Percentiles rank a stretch among this genome's conserved stretches.
phyloP scores from a whole-genome alignment of 2,113 vertebrate species.

The Gymnocephalus cernua region DNA sequence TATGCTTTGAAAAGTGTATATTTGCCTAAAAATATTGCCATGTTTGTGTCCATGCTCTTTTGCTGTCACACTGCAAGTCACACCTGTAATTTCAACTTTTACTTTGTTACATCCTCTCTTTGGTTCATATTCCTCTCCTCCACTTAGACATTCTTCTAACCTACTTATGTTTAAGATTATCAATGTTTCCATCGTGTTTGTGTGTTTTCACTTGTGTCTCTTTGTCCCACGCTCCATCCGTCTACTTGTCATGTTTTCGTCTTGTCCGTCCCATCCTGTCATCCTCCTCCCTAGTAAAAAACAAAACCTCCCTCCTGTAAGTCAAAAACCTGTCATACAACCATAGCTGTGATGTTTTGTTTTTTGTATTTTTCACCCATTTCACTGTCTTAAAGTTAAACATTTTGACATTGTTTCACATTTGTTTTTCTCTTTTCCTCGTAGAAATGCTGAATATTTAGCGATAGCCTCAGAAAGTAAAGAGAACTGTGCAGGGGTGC shows the following conservation, averaged over 20 bases:
- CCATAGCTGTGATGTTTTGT: constrained; percentile 21
- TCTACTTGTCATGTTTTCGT: constrained; percentile 56
- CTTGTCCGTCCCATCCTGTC: constrained; percentile 48
- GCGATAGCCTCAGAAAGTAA: constrained; percentile 93
- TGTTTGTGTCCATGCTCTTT: not conserved
- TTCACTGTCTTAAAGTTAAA: not conserved
- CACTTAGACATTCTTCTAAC: not conserved
- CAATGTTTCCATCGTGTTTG: constrained; percentile 38
- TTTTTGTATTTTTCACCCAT: constrained; percentile 17
- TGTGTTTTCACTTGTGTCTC: constrained; percentile 59
- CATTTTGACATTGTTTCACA: not conserved
- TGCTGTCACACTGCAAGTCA: not conserved
- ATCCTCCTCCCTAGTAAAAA: constrained; percentile 67
- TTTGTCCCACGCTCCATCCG: constrained; percentile 43
- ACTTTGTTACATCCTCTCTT: not conserved
- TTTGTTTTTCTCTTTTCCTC: not conserved
- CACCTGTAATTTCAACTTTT: not conserved
- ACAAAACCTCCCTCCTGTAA: constrained; percentile 72
- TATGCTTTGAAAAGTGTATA: not conserved
- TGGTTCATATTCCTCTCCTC: not conserved
- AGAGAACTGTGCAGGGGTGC: constrained; percentile 91
- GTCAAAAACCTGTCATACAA: constrained; percentile 43
- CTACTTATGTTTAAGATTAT: constrained; percentile 7
- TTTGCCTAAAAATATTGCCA: constrained; percentile 22
- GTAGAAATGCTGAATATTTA: constrained; percentile 90